Base-by-base conservation (phyloP, 1,140 invertebrate genomes). In the Fopius arisanus region DNA sequence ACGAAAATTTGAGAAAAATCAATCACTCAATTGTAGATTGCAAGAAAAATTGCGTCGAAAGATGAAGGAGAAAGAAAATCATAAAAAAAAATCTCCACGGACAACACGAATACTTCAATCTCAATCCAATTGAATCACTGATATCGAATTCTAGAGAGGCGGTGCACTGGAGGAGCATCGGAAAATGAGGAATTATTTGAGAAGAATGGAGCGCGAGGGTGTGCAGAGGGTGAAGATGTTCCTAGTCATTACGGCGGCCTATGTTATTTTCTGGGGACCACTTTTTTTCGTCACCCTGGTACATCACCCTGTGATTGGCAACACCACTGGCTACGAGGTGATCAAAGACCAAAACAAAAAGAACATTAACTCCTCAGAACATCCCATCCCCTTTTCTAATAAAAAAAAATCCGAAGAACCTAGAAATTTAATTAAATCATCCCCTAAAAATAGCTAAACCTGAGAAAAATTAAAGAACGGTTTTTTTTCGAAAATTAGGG, bases 181-280 rank as follows among this genome's bases (percentile, higher is more conserved):
- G 16, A 90, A 93, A 72, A 92, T 95, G 88, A 90, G 94, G 72
- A 94, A 93, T 77, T 95, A 95, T 85, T 89, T 95, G 48, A 90
- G 91, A 67, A 89, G 93, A 75, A 93, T 95, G 87, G 94, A 95
- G 83, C 88, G 91, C 16, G 94, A 95, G 78, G 93, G 92, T 21
- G 93, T 93, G 62, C 92, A 94, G 77, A 88, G 93, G 40, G 93
- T 94, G 9, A 93, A 95, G 84, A 95, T 95, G 93, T 96, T 96
- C 86, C 90, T 95, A 28, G 92, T 95, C 70, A 95, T 96, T 83
- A 94, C 94, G 0, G 91, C 93, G 0, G 94, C 94, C 4, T 97
- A 96, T 82, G 90, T 96, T 16, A 89, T 96, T 33, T 96, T 96
- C 87, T 97, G 95, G 95, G 94, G 95, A 74, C 95, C 95, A 21